These are phyloP conservation scores for Zelostemma sp. DNA, from an alignment of 1,140 invertebrate species.

Conservation along the genomic window DNA sequence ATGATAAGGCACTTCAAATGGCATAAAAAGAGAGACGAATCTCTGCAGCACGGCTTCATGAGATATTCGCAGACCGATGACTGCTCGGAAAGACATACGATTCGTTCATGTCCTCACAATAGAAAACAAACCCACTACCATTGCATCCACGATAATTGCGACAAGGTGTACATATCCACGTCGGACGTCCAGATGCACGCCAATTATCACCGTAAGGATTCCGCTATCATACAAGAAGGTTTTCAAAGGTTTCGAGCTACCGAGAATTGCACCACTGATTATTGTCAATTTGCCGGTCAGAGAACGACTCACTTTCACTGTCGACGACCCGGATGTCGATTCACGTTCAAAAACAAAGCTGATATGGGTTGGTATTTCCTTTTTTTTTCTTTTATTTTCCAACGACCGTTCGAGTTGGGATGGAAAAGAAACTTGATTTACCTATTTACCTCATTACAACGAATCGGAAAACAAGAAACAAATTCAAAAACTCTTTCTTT, in stretches of 20 bases:
- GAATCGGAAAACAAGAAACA: too few species aligned
- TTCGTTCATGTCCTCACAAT: constrained; percentile 88
- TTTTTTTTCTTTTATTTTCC: constrained; percentile 1
- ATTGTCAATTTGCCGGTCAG: constrained; percentile 95
- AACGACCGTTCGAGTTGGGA: too few species aligned
- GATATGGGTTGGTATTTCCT: constrained; percentile 90
- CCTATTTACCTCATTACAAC: too few species aligned
- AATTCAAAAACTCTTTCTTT: too few species aligned
- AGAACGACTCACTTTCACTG: constrained; percentile 98
- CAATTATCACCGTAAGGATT: constrained; percentile 98
- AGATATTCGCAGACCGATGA: constrained; percentile 93
- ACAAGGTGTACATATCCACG: constrained; percentile 98
- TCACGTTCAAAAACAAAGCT: constrained; percentile 98
- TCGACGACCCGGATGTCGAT: constrained; percentile 87
- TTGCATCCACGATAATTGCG: constrained; percentile 95
- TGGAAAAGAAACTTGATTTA: too few species aligned
- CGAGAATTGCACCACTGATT: constrained; percentile 88
- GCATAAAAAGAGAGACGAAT: constrained; percentile 99
- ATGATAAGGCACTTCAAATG: constrained; percentile 99
- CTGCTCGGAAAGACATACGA: constrained; percentile 82
- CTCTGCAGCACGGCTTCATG: constrained; percentile 96
- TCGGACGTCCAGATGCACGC: constrained; percentile 99
- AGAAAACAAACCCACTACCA: constrained; percentile 98
- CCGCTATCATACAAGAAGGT: constrained; percentile 96
- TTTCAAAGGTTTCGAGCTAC: constrained; percentile 93